Evolutionary conservation across 2,113 vertebrate genomes (phyloP).

Genomic region (Mormyrus iriodes): DNA sequence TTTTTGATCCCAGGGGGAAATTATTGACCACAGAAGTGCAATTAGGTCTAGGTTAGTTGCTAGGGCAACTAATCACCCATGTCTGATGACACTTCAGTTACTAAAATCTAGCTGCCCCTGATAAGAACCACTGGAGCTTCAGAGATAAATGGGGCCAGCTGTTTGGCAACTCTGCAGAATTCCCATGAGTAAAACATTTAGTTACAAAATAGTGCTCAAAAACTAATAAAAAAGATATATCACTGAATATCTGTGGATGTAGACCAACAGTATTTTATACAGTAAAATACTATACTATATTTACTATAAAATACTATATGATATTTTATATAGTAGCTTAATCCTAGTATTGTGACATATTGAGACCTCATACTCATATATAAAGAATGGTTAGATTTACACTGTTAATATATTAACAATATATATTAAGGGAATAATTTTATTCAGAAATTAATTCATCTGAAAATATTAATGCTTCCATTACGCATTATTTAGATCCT

Average conservation of each 20-base stretch:
- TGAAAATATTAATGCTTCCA: background rate
- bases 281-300: too few species aligned
- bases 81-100: background rate
- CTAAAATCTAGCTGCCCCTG: background rate
- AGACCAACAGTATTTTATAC: background rate
- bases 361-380: background rate
- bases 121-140: background rate
- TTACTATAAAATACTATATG: too few species aligned
- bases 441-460: background rate
- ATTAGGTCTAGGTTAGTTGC: background rate
- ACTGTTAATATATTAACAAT: background rate
- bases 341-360: background rate
- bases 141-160: background rate
- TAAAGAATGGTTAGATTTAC: background rate
- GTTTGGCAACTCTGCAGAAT: background rate
- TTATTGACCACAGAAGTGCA: background rate
- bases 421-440: background rate
- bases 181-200: background rate
- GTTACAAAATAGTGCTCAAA: background rate
- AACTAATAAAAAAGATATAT: background rate
- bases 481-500: background rate
- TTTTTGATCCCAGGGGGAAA: background rate
- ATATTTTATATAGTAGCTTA: background rate
- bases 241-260: background rate
- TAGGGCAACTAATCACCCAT: background rate